Percentiles rank a stretch among this genome's conserved stretches.
These are phyloP conservation scores for Drosophila pruinosa DNA, from an alignment of 1,140 invertebrate genomes.

Conservation along the genomic window DNA sequence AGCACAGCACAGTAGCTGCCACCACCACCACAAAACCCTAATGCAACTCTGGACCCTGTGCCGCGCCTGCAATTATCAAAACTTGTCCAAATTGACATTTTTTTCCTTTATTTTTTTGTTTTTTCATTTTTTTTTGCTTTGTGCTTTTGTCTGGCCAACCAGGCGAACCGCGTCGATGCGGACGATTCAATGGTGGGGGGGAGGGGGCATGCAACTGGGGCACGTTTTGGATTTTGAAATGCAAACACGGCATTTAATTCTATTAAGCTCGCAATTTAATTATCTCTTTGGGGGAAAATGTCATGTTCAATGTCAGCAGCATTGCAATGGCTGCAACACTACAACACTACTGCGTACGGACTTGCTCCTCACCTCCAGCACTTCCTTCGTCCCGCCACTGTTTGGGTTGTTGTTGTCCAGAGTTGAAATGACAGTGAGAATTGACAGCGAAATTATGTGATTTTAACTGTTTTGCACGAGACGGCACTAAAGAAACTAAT, in stretches of 20 bases:
- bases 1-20: constrained; percentile 67
- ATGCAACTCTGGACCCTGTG: constrained; percentile 16
- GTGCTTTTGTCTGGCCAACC: constrained; percentile 25
- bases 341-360: too few relatives aligned
- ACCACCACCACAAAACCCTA: constrained; percentile 26
- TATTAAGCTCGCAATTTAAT: constrained; percentile 78
- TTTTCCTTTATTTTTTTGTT: constrained; percentile 23
- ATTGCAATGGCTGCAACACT: constrained; percentile 25
- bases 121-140: neutral
- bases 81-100: constrained; percentile 80
- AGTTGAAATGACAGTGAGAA: constrained; percentile 29
- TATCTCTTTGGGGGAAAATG: constrained; percentile 70
- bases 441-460: constrained; percentile 48
- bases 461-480: constrained; percentile 16
- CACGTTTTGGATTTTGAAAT: constrained; percentile 78
- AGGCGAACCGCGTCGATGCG: constrained; percentile 20
- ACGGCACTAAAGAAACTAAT: neutral
- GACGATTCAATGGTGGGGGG: neutral
- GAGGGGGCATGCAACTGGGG: constrained; percentile 48
- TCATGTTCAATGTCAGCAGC: constrained; percentile 73
- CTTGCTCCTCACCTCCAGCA: neutral
- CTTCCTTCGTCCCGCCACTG: neutral
- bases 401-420: neutral
- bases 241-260: constrained; percentile 81
- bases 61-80: constrained; percentile 75